These are phyloP conservation scores for Megalops cyprinoides DNA, from an alignment of 2,797 vertebrate species.

Conservation along the genomic window DNA sequence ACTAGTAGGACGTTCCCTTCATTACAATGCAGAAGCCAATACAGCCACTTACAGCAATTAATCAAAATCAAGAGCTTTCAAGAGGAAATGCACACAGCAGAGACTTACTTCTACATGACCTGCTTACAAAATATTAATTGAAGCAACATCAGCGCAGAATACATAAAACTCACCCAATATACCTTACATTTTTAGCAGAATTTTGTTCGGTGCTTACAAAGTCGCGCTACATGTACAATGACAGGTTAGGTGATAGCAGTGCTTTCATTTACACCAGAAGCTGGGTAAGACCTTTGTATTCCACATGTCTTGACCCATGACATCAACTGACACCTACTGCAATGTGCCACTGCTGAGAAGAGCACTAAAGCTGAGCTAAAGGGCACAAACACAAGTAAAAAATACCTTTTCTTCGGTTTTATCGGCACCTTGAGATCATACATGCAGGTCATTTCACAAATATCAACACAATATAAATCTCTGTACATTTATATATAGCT, in stretches of 20 bases:
- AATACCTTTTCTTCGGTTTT: not conserved
- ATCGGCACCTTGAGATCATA: not conserved
- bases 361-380: not conserved
- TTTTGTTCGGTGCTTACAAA: not conserved
- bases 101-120: not conserved
- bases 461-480: constrained; percentile 3
- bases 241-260: not conserved
- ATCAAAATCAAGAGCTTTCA: constrained; percentile 21
- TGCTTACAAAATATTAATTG: not conserved
- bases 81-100: constrained; percentile 24
- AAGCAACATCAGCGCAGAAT: not conserved
- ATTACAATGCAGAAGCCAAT: not conserved
- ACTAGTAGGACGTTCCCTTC: not conserved
- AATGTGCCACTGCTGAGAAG: not conserved
- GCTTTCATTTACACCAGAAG: not conserved
- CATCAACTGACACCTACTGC: not conserved
- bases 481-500: constrained; percentile 5
- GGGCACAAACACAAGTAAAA: constrained; percentile 8
- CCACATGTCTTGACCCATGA: too few species aligned
- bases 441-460: not conserved
- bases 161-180: not conserved
- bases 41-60: constrained; percentile 21
- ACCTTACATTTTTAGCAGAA: not conserved
- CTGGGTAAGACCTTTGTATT: too few species aligned
- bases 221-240: not conserved